Evolutionary conservation across 2,797 vertebrate genomes (phyloP).

Genomic region (Knipowitschia caucasica): DNA sequence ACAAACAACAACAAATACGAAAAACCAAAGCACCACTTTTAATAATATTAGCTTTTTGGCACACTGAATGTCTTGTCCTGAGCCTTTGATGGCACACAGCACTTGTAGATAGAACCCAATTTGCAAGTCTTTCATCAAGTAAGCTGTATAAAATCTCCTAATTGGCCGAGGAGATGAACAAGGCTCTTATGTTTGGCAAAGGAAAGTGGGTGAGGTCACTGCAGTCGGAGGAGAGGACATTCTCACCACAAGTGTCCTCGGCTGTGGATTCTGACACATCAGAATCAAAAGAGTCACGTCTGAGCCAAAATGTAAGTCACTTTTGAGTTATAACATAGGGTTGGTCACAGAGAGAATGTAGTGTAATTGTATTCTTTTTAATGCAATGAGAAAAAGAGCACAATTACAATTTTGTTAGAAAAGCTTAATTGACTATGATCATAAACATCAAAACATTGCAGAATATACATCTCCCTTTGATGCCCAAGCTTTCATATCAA

Average conservation of each 20-base stretch:
- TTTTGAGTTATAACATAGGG: no score
- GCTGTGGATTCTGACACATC: slow-evolving; percentile 16
- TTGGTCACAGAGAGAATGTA: no score
- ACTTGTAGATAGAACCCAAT: slow-evolving; percentile 24
- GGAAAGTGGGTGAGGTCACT: slow-evolving; percentile 25
- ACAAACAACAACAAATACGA: slow-evolving; percentile 7
- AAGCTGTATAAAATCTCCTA: slow-evolving; percentile 26
- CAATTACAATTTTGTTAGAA: not conserved
- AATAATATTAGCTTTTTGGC: slow-evolving; percentile 25
- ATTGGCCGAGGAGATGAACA: slow-evolving; percentile 41
- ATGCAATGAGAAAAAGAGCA: no score
- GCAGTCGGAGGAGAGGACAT: slow-evolving; percentile 15
- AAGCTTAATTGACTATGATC: not conserved
- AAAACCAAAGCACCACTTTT: slow-evolving; percentile 13
- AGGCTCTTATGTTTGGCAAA: slow-evolving; percentile 31
- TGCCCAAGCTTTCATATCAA: slow-evolving; percentile 27
- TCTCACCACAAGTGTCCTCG: slow-evolving; percentile 13
- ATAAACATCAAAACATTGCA: not conserved
- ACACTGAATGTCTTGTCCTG: slow-evolving; percentile 1
- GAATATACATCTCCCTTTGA: slow-evolving; percentile 27
- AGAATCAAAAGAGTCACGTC: not conserved
- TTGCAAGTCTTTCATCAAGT: slow-evolving; percentile 45
- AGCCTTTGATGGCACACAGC: slow-evolving; percentile 23
- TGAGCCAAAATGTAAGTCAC: not conserved
- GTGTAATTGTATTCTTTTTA: no score